Evolutionary conservation across 2,113 vertebrate species (phyloP).

Genomic region (Paramisgurnus dabryanus): DNA sequence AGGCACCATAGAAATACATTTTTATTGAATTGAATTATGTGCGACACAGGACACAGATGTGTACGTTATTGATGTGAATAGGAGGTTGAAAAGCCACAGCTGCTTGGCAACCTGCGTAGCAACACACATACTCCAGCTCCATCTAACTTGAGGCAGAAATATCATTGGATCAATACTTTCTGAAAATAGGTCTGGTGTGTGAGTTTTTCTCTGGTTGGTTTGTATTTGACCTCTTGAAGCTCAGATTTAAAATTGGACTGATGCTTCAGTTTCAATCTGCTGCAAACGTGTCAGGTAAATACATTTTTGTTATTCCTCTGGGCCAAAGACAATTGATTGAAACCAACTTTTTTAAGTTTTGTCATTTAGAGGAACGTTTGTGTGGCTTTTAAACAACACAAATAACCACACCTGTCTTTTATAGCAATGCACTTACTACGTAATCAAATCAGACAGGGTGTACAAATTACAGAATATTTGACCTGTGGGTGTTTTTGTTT

Average conservation of each 20-base stretch:
- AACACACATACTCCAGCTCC: constrained; percentile 17
- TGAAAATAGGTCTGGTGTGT: constrained; percentile 37
- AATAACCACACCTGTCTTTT: not conserved
- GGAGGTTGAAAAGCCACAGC: constrained; percentile 21
- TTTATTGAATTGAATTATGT: too few relatives aligned
- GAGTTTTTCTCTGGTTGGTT: constrained; percentile 29
- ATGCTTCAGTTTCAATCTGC: constrained; percentile 23
- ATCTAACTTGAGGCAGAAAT: constrained; percentile 44
- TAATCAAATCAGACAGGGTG: not conserved
- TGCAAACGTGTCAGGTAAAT: constrained; percentile 17
- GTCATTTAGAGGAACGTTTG: not conserved
- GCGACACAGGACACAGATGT: constrained; percentile 13
- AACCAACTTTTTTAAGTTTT: too few relatives aligned
- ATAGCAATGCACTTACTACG: not conserved
- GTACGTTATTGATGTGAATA: constrained; percentile 29
- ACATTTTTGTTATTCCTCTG: too few relatives aligned
- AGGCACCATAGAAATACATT: too few relatives aligned
- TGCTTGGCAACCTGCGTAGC: constrained; percentile 45
- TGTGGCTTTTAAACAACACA: not conserved
- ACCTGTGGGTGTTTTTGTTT: not conserved
- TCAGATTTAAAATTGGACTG: constrained; percentile 32
- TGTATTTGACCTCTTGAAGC: constrained; percentile 30
- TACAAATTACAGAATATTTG: constrained; percentile 10
- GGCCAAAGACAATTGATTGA: too few relatives aligned
- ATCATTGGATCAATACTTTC: constrained; percentile 48